phyloP scores from a whole-genome alignment of 2,888 invertebrate genomes.

The Dermolepida albohirtum region DNA sequence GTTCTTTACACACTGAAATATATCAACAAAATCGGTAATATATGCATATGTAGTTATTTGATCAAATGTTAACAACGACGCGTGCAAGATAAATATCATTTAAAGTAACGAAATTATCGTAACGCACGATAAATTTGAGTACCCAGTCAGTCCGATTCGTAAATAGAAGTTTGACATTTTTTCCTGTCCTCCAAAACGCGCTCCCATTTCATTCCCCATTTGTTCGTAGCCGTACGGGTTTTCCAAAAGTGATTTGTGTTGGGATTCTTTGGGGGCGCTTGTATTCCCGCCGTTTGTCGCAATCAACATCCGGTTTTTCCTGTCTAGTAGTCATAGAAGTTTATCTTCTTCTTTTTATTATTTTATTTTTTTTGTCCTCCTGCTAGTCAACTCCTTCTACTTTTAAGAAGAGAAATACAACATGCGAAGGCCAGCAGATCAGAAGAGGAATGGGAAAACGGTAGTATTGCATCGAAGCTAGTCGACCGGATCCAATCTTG shows the following conservation, averaged over 20 bases:
- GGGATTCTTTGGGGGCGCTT: constrained; percentile 55
- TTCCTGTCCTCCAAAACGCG: neutral
- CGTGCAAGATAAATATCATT: neutral
- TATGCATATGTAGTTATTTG: no score
- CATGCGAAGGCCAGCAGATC: constrained; percentile 63
- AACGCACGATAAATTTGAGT: no score
- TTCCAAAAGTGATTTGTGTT: constrained; percentile 60
- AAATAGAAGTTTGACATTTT: constrained; percentile 1
- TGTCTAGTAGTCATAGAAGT: constrained; percentile 61
- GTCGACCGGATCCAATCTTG: constrained; percentile 63
- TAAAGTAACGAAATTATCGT: neutral
- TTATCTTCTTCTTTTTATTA: constrained; percentile 53
- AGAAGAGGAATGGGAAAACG: constrained; percentile 17
- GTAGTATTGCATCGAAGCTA: constrained; percentile 45
- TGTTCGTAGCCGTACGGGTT: constrained; percentile 52
- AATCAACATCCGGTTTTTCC: constrained; percentile 65
- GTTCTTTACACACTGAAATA: no score
- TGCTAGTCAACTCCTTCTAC: constrained; percentile 8
- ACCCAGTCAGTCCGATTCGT: no score
- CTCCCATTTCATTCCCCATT: constrained; percentile 53
- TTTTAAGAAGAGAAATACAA: constrained; percentile 50
- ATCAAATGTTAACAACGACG: no score
- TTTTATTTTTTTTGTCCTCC: constrained; percentile 16
- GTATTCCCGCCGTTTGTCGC: constrained; percentile 63
- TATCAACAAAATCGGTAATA: no score